Evolutionary conservation across 2,888 invertebrate species (phyloP).

Genomic region (Ochropacha duplaris): DNA sequence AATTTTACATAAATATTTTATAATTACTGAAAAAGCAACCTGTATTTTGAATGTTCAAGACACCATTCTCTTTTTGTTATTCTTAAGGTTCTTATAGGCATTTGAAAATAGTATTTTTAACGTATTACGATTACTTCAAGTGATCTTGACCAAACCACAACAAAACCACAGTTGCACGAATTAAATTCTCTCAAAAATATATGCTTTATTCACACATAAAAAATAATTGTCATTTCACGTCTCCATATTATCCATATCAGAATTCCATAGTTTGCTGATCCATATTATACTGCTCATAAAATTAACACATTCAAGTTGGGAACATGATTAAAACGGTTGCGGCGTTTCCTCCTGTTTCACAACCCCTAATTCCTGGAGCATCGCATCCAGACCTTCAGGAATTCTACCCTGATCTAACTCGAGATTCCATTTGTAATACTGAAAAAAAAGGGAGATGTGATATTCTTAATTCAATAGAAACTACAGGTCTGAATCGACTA

Average conservation of each 20-base stretch:
- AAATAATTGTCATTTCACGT: background rate
- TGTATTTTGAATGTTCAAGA: no score
- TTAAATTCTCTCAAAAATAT: background rate
- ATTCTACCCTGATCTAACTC: constrained; percentile 91
- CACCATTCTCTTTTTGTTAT: no score
- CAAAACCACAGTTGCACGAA: no score
- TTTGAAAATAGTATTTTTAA: no score
- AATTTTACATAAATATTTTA: background rate
- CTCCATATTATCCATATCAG: background rate
- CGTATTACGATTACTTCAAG: no score
- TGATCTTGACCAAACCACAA: no score
- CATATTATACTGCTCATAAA: background rate
- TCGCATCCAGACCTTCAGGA: constrained; percentile 89
- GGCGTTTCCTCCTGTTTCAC: constrained; percentile 85
- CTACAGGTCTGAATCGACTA: background rate
- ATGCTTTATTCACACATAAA: background rate
- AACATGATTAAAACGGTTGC: constrained; percentile 41
- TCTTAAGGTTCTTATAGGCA: no score
- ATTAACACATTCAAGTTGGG: background rate
- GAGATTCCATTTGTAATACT: constrained; percentile 91
- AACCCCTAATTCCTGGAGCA: constrained; percentile 89
- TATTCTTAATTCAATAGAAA: background rate
- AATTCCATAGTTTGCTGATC: background rate
- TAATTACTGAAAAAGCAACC: background rate
- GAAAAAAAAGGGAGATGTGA: constrained; percentile 62